Conservation (phyloP, 1,140 invertebrate species). For the Drosophila sechellia region DNA sequence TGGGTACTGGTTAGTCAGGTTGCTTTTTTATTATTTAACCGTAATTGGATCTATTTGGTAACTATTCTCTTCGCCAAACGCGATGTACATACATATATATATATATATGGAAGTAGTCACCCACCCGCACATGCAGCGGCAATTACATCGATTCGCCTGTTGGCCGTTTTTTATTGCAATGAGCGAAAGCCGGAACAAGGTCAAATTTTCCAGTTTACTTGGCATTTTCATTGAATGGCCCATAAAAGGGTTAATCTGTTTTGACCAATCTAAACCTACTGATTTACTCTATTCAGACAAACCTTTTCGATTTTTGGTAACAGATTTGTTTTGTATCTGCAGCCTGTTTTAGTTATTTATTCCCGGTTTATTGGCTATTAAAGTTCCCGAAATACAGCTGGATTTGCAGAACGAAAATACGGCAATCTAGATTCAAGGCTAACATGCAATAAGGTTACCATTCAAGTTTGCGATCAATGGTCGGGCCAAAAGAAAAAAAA, state of each 20-base stretch:
- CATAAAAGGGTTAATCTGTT: not conserved
- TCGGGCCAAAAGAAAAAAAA: too few relatives aligned
- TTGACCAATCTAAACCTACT: too few relatives aligned
- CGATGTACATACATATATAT: conserved; percentile 11
- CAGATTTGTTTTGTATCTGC: too few relatives aligned
- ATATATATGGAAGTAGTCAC: conserved; percentile 12
- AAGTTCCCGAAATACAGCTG: conserved; percentile 11
- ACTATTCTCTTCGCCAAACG: conserved; percentile 54
- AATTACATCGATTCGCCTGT: conserved; percentile 32
- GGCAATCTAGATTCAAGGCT: not conserved
- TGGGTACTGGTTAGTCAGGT: conserved; percentile 15
- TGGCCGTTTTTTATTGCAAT: conserved; percentile 29
- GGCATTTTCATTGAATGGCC: conserved; percentile 7
- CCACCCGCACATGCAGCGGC: conserved; percentile 4
- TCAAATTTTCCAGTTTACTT: conserved; percentile 53
- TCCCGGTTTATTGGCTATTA: conserved; percentile 54
- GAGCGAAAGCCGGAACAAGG: conserved; percentile 49
- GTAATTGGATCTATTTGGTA: conserved; percentile 74
- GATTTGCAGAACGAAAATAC: not conserved
- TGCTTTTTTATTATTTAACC: conserved; percentile 67
- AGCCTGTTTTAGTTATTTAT: conserved; percentile 10
- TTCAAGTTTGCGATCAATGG: not conserved
- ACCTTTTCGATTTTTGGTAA: too few relatives aligned
- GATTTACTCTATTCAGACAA: too few relatives aligned
- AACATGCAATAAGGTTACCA: not conserved